phyloP scores from a whole-genome alignment of 2,888 invertebrate species.

The Malachius bipustulatus region DNA sequence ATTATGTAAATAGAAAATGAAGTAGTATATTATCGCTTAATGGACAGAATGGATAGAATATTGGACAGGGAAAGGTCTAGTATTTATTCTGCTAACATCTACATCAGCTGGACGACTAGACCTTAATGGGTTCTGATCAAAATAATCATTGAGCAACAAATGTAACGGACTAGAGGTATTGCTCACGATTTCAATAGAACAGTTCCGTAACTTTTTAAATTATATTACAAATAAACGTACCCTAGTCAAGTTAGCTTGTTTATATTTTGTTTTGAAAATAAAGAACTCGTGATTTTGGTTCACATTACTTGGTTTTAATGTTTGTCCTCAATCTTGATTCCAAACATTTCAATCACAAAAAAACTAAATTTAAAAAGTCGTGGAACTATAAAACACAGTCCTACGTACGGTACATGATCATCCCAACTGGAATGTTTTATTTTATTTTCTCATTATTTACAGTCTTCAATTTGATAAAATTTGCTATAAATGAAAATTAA shows the following conservation, averaged over 20 bases:
- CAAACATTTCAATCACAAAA: too few relatives aligned
- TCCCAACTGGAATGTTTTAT: slow-evolving; percentile 12
- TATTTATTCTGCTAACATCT: slow-evolving; percentile 23
- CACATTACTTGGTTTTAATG: too few relatives aligned
- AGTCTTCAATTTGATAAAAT: slow-evolving; percentile 20
- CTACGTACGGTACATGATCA: not conserved
- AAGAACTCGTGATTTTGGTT: too few relatives aligned
- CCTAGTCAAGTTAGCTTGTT: too few relatives aligned
- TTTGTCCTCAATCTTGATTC: too few relatives aligned
- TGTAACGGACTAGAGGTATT: slow-evolving; percentile 28
- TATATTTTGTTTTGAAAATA: too few relatives aligned
- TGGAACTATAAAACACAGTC: too few relatives aligned
- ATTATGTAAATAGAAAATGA: slow-evolving; percentile 9
- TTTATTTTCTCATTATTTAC: slow-evolving; percentile 17
- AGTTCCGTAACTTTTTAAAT: too few relatives aligned
- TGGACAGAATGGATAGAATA: slow-evolving; percentile 31
- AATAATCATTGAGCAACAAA: slow-evolving; percentile 31
- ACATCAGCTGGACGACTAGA: slow-evolving; percentile 28
- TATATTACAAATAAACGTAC: too few relatives aligned
- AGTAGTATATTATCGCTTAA: slow-evolving; percentile 20
- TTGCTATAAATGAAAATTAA: slow-evolving; percentile 13
- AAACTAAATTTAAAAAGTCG: too few relatives aligned
- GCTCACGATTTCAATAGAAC: too few relatives aligned
- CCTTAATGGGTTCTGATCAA: slow-evolving; percentile 20
- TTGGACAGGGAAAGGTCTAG: slow-evolving; percentile 30